A percentile compares a stretch with the other conserved stretches of the same genome.
phyloP scores from a whole-genome alignment of 2,113 vertebrate genomes.

The Aramus guarauna region DNA sequence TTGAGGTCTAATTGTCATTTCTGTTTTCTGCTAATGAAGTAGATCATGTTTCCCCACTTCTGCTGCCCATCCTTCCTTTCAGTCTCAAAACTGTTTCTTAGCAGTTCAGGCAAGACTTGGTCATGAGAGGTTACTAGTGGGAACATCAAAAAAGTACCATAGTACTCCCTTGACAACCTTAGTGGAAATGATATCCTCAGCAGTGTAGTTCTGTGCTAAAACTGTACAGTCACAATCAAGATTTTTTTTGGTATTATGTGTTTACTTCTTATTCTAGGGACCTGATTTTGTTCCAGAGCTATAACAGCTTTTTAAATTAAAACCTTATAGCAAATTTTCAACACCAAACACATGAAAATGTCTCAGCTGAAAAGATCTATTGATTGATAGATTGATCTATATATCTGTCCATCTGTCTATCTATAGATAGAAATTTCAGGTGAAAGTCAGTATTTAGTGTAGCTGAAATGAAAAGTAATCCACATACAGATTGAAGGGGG shows the following conservation, averaged over 20 bases:
- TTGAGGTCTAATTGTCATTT: background rate
- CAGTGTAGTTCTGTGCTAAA: background rate
- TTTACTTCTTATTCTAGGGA: background rate
- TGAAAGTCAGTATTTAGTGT: background rate
- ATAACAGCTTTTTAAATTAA: background rate
- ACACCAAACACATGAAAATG: background rate
- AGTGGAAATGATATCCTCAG: background rate
- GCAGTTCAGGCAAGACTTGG: background rate
- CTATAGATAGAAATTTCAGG: background rate
- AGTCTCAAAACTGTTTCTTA: background rate
- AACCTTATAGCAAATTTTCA: background rate
- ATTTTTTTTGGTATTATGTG: background rate
- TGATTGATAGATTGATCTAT: background rate
- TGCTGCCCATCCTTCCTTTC: background rate
- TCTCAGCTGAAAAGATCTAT: background rate
- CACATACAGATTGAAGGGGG: background rate
- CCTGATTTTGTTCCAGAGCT: background rate
- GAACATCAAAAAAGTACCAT: background rate
- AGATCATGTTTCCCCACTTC: background rate
- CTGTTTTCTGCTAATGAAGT: background rate
- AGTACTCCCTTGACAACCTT: background rate
- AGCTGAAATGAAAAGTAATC: background rate
- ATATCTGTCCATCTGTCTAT: too few relatives aligned
- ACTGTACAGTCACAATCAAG: background rate
- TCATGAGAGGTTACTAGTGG: background rate